Evolutionary conservation across 2,888 invertebrate genomes (phyloP), one percentile per base, ranked within the genome.

Genomic region (Galeruca laticollis): DNA sequence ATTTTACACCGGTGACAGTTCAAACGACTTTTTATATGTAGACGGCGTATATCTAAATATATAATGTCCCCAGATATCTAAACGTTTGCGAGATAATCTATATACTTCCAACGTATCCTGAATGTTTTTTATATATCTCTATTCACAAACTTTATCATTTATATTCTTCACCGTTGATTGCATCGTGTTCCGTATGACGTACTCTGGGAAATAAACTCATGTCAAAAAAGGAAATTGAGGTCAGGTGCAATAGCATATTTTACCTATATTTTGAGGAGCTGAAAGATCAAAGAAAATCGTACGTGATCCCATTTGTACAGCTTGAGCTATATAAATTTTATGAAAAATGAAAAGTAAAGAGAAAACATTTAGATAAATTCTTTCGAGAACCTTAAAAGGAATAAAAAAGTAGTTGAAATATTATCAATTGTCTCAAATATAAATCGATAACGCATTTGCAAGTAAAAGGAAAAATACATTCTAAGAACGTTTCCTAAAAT

Each of bases 191-290:
- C 11, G 43, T 9, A 31, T 60, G 60, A 60, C 49, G 60, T 31
- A 60, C 60, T 49, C 60, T 47, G 60, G 60, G 60, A 60, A 60
- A 60, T 60, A 60, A 60, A 60, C 31, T 47, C 15, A 15, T 31
- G 60, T 60, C 60, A 60, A 54, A 63, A 54, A 20, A 57, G 15
- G 15, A 57, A 57, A 57, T 57, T 57, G 56, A 57, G 56, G 15
- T 57, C 56, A 57, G 35, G 35, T 57, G 35, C 56, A 35, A 57
- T 26, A 26, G 15, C 21, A 54, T 54, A 54, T 31, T n/a, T n/a
- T n/a, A 47, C 47, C n/a, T n/a, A 47, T 37, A 37, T 37, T 37
- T 37, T 37, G 13, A 13, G 11, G 8, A 37, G 13, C 10, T 37
- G 9, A 37, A 13, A 37, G 26, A 26, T 26, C 26, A 37, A 37